phyloP scores from a whole-genome alignment of 2,113 vertebrate species.

The Aix galericulata region DNA sequence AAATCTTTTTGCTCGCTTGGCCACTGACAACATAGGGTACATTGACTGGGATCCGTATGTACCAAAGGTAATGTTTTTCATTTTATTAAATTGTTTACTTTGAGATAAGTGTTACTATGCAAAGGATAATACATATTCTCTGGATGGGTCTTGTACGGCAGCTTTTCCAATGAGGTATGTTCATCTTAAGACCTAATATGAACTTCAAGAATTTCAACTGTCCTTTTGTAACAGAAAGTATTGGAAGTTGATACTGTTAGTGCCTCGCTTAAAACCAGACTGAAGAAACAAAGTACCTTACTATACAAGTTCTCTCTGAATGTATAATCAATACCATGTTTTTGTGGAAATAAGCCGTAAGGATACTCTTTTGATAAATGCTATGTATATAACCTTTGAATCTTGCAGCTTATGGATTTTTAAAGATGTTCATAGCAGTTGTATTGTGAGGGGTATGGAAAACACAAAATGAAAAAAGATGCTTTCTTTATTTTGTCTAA shows the following conservation, averaged over 20 bases:
- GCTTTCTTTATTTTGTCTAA: background rate
- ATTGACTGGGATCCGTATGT: slow-evolving; percentile 97
- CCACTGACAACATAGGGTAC: slow-evolving; percentile 97
- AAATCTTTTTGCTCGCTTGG: slow-evolving; percentile 95
- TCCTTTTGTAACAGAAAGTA: background rate
- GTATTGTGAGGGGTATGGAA: background rate
- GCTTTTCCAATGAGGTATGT: background rate
- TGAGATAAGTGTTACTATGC: background rate
- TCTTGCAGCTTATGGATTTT: background rate
- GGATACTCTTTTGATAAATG: background rate
- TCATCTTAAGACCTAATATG: background rate
- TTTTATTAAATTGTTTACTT: background rate
- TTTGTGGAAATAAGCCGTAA: background rate
- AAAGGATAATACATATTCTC: background rate
- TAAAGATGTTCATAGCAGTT: background rate
- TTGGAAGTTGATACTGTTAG: background rate
- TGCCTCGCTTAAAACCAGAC: background rate
- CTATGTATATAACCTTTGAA: background rate
- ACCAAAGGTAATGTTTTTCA: slow-evolving; percentile 85
- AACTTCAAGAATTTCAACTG: background rate
- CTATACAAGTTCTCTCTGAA: background rate
- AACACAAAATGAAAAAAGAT: background rate
- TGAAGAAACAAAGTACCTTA: background rate
- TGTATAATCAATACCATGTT: background rate
- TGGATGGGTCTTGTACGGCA: background rate